Evolutionary conservation across 2,888 invertebrate genomes (phyloP), one percentile per base, ranked within the genome.

Genomic region (Agrochola litura): DNA sequence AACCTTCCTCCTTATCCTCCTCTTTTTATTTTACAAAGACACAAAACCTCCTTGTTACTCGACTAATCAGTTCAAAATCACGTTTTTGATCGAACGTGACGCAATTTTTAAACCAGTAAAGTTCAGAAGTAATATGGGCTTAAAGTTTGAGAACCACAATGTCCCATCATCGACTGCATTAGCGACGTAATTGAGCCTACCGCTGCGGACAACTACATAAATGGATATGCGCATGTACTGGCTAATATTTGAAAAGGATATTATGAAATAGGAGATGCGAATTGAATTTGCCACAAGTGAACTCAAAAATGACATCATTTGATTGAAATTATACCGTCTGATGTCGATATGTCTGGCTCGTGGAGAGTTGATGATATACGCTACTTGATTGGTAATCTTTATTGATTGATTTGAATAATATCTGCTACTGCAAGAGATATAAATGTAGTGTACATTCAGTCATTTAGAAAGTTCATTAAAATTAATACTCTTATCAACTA

Each of bases 111-210:
- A 12, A 49, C 0, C 0, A 12, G 0, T 22, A 12, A 19, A 43
- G 6, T 22, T 54, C 6, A n/a, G 56, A 14, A 46, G 0, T 14
- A 61, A 43, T 14, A 10, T 46, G 1, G 0, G 1, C 0, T 1
- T n/a, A 64, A 82, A 82, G 71, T 83, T 87, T 87, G 87, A 85
- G 82, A 71, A 41, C 72, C 87, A 82, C 69, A 73, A 76, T 87
- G 87, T 87, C 88, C 88, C 81, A 80, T 85, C 85, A 80, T 85
- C 69, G 83, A 71, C 76, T 78, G 74, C 79, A 85, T 86, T 86
- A 85, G 81, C 85, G 64, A 77, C 65, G 83, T 85, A 79, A 86
- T 86, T 66, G 78, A 67, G 79, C 87, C 85, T 82, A 85, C 87
- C 89, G 83, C 85, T 82, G 77, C 74, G n/a, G 64, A 83, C 70